A percentile compares a stretch with the other conserved stretches of the same genome.
phyloP scores from a whole-genome alignment of 2,113 vertebrate species.

The Harpagus bidentatus region DNA sequence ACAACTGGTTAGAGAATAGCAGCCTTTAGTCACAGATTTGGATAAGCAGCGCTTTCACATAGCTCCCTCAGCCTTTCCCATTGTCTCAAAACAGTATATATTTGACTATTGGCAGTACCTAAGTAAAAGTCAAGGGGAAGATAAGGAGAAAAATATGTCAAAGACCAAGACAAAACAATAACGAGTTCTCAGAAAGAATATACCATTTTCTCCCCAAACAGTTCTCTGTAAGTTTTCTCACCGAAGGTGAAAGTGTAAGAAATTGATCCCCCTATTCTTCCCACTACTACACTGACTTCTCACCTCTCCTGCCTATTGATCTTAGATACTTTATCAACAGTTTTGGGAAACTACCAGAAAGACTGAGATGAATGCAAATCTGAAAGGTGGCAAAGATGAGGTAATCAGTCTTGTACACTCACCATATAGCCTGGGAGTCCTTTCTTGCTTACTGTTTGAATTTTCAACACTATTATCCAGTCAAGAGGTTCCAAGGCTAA shows the following conservation, averaged over 20 bases:
- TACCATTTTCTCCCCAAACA: not conserved
- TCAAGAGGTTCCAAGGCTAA: not conserved
- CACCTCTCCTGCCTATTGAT: not conserved
- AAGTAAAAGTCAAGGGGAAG: not conserved
- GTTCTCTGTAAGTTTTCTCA: not conserved
- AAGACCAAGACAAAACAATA: not conserved
- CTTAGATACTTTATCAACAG: not conserved
- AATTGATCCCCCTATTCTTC: not conserved
- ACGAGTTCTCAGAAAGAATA: not conserved
- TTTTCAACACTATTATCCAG: not conserved
- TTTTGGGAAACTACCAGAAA: not conserved
- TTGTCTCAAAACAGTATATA: not conserved
- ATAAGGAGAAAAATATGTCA: not conserved
- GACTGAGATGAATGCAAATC: not conserved
- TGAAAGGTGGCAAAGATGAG: not conserved
- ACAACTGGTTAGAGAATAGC: not conserved
- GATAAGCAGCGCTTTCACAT: not conserved
- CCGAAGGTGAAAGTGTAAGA: not conserved
- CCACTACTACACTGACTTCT: not conserved
- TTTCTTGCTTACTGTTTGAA: not conserved
- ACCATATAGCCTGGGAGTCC: not conserved
- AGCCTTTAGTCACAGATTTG: not conserved
- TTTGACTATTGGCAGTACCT: not conserved
- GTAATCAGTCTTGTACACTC: not conserved
- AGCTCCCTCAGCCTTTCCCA: not conserved